Conservation (phyloP, 2,113 vertebrate genomes). For the Panthera uncia region DNA sequence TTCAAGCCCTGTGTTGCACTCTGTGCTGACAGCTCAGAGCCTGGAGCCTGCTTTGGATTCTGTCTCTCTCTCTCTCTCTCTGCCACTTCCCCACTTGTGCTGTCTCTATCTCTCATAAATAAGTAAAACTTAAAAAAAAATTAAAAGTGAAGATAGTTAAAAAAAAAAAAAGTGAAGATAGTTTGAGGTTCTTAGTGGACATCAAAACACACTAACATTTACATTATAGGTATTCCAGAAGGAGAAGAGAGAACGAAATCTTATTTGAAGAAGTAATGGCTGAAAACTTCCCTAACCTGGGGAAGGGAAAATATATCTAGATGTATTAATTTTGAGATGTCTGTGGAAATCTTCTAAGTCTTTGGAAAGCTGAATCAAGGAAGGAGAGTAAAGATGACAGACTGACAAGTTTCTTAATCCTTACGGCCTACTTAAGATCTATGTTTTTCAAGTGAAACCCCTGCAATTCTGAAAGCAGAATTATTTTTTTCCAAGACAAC, state of each 20-base stretch:
- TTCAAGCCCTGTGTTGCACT: too few relatives aligned
- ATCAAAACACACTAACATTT: not conserved
- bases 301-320: not conserved
- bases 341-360: not conserved
- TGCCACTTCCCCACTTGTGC: too few relatives aligned
- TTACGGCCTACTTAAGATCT: not conserved
- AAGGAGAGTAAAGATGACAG: not conserved
- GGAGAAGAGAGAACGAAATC: not conserved
- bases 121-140: too few relatives aligned
- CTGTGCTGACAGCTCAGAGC: too few relatives aligned
- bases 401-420: not conserved
- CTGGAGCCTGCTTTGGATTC: too few relatives aligned
- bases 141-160: not conserved
- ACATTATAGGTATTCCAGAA: not conserved
- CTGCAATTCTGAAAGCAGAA: not conserved
- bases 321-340: not conserved
- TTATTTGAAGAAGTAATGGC: not conserved
- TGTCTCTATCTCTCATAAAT: too few relatives aligned
- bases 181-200: not conserved
- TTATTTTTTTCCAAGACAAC: not conserved
- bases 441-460: not conserved
- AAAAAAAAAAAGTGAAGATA: not conserved
- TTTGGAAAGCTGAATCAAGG: not conserved
- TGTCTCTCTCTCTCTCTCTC: too few relatives aligned
- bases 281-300: not conserved